Conservation (phyloP, 2,113 vertebrate species). For the Erinaceus europaeus region DNA sequence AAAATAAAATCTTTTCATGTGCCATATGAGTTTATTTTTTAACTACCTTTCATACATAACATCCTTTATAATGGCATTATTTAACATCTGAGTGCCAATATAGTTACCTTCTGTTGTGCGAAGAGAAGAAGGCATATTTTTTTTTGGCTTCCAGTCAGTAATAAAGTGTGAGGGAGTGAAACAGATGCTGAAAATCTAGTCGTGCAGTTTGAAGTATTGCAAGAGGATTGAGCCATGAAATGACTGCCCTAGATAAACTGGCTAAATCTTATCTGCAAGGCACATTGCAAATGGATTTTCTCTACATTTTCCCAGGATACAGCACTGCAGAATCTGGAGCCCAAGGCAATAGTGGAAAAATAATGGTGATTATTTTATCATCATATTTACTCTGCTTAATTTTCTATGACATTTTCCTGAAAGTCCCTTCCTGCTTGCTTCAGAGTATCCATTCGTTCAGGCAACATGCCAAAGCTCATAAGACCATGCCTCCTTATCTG, state of each 20-base stretch:
- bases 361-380: background rate
- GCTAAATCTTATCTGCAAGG: background rate
- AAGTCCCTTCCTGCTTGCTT: background rate
- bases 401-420: background rate
- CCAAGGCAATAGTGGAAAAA: background rate
- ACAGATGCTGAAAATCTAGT: conserved; percentile 52
- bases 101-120: conserved; percentile 67
- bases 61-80: conserved; percentile 39
- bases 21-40: conserved; percentile 42
- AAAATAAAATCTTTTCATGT: conserved; percentile 8
- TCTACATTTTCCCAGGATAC: background rate
- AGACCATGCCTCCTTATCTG: background rate
- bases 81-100: conserved; percentile 46
- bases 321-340: background rate
- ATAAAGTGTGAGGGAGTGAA: background rate
- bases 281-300: background rate
- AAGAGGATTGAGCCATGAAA: background rate
- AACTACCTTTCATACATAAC: conserved; percentile 8
- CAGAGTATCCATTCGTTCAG: background rate
- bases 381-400: background rate
- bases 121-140: conserved; percentile 40
- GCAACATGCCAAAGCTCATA: background rate
- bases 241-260: background rate
- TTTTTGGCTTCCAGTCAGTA: conserved; percentile 51
- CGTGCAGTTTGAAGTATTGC: background rate